These are phyloP conservation scores for Brotula barbata DNA, from an alignment of 2,797 vertebrate genomes.

Conservation along the genomic window DNA sequence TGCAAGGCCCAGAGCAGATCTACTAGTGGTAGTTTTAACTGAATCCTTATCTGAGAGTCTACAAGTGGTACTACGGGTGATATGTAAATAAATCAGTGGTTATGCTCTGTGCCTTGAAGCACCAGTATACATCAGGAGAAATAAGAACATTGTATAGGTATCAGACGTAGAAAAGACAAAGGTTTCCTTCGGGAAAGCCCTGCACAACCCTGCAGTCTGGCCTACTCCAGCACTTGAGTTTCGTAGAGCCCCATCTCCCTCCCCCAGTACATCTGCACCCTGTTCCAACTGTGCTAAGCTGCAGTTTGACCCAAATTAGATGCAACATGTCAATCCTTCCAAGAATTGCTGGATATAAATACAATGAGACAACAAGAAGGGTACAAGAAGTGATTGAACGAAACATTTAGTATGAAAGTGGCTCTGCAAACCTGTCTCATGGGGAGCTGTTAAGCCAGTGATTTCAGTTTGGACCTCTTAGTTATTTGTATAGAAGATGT, in stretches of 20 bases:
- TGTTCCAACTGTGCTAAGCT: constrained; percentile 39
- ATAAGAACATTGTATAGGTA: no score
- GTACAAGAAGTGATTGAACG: not conserved
- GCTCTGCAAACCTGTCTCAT: constrained; percentile 9
- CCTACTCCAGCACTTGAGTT: constrained; percentile 36
- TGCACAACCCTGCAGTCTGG: constrained; percentile 38
- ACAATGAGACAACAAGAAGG: constrained; percentile 3
- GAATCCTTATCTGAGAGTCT: constrained; percentile 22
- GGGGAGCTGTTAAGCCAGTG: constrained; percentile 10
- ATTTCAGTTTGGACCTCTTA: not conserved
- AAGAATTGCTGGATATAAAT: constrained; percentile 23
- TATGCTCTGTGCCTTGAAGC: constrained; percentile 61
- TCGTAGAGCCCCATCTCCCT: constrained; percentile 23
- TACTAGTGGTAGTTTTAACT: constrained; percentile 30
- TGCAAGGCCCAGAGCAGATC: constrained; percentile 52
- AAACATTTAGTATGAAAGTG: constrained; percentile 5
- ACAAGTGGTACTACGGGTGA: constrained; percentile 32
- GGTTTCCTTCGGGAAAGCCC: no score
- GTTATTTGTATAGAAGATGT: constrained; percentile 31
- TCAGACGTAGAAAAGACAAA: no score
- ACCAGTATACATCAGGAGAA: no score
- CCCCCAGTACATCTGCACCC: constrained; percentile 13
- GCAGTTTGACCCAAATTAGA: constrained; percentile 24
- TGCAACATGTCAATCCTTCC: constrained; percentile 32
- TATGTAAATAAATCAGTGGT: constrained; percentile 47